These are phyloP conservation scores for Calypte anna DNA, from an alignment of 2,113 vertebrate species.

Conservation along the genomic window DNA sequence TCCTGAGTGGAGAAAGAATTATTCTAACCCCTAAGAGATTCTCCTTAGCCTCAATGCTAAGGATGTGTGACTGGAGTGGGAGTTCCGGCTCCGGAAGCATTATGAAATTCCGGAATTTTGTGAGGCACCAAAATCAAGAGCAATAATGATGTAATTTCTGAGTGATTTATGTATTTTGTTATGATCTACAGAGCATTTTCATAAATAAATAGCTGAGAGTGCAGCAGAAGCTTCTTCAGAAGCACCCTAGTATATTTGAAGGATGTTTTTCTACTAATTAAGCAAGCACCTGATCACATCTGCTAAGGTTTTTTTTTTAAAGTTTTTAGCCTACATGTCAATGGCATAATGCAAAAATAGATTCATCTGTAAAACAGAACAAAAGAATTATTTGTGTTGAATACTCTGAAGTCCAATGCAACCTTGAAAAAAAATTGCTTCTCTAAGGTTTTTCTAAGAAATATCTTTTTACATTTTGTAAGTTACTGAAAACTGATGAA, in stretches of 20 bases:
- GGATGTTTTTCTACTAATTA: background rate
- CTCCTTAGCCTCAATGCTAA: background rate
- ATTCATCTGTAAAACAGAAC: background rate
- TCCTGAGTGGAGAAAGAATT: background rate
- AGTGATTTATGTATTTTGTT: background rate
- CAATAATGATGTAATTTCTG: background rate
- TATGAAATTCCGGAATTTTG: background rate
- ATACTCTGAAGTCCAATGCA: background rate
- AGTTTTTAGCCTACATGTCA: background rate
- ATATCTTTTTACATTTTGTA: background rate
- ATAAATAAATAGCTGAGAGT: background rate
- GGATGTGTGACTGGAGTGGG: background rate
- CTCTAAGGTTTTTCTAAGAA: background rate
- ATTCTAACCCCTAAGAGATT: background rate
- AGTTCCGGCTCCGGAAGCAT: background rate
- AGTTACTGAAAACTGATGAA: background rate
- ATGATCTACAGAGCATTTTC: background rate
- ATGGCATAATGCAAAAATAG: background rate
- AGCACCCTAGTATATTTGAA: background rate
- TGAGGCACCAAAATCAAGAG: background rate
- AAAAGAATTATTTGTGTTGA: background rate
- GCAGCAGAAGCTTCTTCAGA: background rate
- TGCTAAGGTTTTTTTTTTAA: background rate
- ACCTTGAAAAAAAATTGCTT: background rate
- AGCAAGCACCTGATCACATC: background rate